Evolutionary conservation across 1,140 invertebrate species (phyloP).

Genomic region (Cepaea nemoralis): DNA sequence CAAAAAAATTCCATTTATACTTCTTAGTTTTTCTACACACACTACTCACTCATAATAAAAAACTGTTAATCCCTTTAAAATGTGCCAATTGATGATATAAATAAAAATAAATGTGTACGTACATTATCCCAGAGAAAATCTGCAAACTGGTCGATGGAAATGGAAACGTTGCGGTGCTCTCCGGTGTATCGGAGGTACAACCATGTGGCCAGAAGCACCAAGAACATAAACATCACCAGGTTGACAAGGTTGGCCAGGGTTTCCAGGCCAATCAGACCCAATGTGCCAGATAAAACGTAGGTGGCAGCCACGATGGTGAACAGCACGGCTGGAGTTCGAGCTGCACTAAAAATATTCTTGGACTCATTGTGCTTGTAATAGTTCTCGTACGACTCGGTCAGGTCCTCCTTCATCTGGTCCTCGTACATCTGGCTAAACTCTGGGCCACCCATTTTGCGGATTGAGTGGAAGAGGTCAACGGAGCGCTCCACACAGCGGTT

Average conservation of each 20-base stretch:
- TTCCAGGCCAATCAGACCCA: slow-evolving; percentile 87
- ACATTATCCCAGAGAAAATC: slow-evolving; percentile 91
- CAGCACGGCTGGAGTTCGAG: slow-evolving; percentile 93
- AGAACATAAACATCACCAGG: slow-evolving; percentile 86
- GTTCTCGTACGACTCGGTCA: slow-evolving; percentile 84
- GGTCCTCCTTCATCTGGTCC: slow-evolving; percentile 77
- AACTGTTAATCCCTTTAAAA: too few relatives aligned
- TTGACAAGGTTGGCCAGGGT: slow-evolving; percentile 90
- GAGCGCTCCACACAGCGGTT: slow-evolving; percentile 79
- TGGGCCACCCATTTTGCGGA: slow-evolving; percentile 95
- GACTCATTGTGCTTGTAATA: slow-evolving; percentile 94
- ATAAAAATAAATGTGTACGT: too few relatives aligned
- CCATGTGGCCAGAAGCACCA: slow-evolving; percentile 88
- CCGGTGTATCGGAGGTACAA: slow-evolving; percentile 95
- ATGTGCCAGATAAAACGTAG: slow-evolving; percentile 85
- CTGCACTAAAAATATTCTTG: slow-evolving; percentile 97
- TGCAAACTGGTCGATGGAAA: slow-evolving; percentile 86
- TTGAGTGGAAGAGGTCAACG: slow-evolving; percentile 82
- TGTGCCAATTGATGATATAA: too few relatives aligned
- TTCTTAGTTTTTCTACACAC: too few relatives aligned
- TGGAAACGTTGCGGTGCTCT: slow-evolving; percentile 86
- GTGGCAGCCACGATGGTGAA: slow-evolving; percentile 87
- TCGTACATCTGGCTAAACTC: slow-evolving; percentile 89
- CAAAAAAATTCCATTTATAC: too few relatives aligned
- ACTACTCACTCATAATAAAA: too few relatives aligned